These are phyloP conservation scores for Pelodiscus sinensis DNA, from an alignment of 2,113 vertebrate species.

Conservation along the genomic window DNA sequence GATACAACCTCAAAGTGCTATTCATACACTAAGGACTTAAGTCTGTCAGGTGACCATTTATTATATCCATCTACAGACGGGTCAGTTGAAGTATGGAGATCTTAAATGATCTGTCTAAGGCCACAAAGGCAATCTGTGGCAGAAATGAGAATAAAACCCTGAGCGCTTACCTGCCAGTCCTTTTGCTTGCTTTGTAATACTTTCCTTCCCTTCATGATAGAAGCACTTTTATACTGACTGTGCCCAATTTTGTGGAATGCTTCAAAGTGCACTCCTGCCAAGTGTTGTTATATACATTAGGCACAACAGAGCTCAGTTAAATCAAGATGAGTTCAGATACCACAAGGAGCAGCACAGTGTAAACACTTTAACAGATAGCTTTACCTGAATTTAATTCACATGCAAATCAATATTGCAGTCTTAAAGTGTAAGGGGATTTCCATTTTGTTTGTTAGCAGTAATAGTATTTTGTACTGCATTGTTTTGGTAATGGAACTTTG, in stretches of 20 bases:
- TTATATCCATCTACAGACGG: not conserved
- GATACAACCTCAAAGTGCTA: not conserved
- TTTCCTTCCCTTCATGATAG: not conserved
- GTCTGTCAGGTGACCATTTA: not conserved
- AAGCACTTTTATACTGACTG: not conserved
- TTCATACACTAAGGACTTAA: not conserved
- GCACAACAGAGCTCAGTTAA: not conserved
- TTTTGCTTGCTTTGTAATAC: not conserved
- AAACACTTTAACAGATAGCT: not conserved
- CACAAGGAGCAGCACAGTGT: not conserved
- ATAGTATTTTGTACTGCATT: not conserved
- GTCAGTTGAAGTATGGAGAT: not conserved
- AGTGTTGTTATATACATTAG: not conserved
- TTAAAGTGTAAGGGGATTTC: not conserved
- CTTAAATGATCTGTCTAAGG: not conserved
- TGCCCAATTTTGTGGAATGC: not conserved
- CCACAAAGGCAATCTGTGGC: not conserved
- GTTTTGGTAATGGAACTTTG: not conserved
- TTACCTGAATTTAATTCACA: not conserved
- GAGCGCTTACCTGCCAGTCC: rapidly evolving
- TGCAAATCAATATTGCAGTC: not conserved
- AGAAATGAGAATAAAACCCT: not conserved
- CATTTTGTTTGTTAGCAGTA: not conserved
- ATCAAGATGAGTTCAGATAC: not conserved
- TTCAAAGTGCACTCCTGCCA: not conserved